Evolutionary conservation across 2,113 vertebrate genomes (phyloP).

Genomic region (Emydura subglobosa): DNA sequence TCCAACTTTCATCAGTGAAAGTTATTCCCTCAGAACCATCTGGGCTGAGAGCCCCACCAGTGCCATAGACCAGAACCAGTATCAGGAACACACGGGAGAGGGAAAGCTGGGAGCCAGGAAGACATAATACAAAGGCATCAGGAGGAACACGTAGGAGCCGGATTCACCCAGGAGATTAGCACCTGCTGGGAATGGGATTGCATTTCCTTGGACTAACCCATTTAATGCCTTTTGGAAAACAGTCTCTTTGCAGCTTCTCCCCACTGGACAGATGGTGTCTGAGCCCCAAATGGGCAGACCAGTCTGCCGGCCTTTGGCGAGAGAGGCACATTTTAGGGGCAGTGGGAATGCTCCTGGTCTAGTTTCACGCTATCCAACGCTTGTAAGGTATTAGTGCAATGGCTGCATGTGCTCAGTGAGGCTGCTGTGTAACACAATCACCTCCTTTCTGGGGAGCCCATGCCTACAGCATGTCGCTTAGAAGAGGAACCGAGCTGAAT

Average conservation of each 20-base stretch:
- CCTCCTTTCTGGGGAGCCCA: background rate
- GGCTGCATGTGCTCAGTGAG: fast-evolving
- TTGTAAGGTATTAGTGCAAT: fast-evolving
- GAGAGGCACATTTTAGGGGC: background rate
- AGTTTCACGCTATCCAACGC: fast-evolving
- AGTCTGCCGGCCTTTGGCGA: conserved; percentile 44
- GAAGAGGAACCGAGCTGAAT: background rate
- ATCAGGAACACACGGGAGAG: background rate
- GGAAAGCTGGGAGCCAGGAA: background rate
- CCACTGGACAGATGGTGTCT: conserved; percentile 82
- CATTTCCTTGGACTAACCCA: conserved; percentile 76
- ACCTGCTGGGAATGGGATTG: conserved; percentile 82
- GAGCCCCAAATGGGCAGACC: conserved; percentile 66
- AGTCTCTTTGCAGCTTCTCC: conserved; percentile 74
- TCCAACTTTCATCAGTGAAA: conserved; percentile 43
- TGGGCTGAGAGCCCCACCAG: background rate
- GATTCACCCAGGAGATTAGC: conserved; percentile 77
- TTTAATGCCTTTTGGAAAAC: conserved; percentile 68
- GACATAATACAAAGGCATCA: conserved; percentile 24
- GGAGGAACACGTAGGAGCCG: conserved; percentile 33
- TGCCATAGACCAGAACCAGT: fast-evolving
- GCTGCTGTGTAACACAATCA: fast-evolving
- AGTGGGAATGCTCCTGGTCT: conserved; percentile 13
- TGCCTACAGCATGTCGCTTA: fast-evolving
- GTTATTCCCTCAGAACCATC: background rate